Evolutionary conservation across 1,140 invertebrate genomes (phyloP).

Genomic region (Cyclargus thomasi): DNA sequence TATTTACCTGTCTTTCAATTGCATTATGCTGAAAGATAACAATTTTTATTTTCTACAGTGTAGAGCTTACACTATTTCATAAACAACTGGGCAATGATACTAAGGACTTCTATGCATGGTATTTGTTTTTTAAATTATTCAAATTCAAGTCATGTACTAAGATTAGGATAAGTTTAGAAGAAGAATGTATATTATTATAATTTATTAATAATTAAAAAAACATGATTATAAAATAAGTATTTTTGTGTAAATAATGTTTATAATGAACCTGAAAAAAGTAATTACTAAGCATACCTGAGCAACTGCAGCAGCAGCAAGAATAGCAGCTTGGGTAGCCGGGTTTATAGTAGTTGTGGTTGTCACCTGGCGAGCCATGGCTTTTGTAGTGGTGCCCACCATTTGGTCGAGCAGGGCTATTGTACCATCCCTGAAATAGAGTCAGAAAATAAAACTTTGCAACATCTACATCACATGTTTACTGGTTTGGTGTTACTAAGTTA

Average conservation of each 20-base stretch:
- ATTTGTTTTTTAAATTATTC: too few species aligned
- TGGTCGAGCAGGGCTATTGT: slow-evolving; percentile 70
- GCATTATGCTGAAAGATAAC: slow-evolving; percentile 30
- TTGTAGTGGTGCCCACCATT: slow-evolving; percentile 73
- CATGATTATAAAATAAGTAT: too few species aligned
- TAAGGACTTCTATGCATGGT: too few species aligned
- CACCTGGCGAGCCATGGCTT: slow-evolving; percentile 56
- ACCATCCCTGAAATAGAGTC: slow-evolving; percentile 54
- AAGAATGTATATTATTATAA: too few species aligned
- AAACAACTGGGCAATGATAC: too few species aligned
- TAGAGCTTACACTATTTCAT: too few species aligned
- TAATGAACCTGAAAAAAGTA: not conserved
- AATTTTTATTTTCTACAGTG: not conserved
- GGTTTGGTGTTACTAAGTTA: too few species aligned
- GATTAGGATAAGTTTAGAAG: too few species aligned
- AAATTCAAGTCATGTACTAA: too few species aligned
- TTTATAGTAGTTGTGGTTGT: slow-evolving; percentile 48
- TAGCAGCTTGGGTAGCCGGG: slow-evolving; percentile 63
- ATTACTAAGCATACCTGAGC: slow-evolving; percentile 43
- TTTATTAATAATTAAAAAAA: too few species aligned
- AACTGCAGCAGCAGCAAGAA: slow-evolving; percentile 63
- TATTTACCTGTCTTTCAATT: slow-evolving; percentile 39
- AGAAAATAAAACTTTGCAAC: not conserved
- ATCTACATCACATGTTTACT: not conserved
- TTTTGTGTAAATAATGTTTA: too few species aligned